Evolutionary conservation across 2,797 vertebrate genomes (phyloP), one percentile per base, ranked within the genome.

Genomic region (Sebastiscus tertius): DNA sequence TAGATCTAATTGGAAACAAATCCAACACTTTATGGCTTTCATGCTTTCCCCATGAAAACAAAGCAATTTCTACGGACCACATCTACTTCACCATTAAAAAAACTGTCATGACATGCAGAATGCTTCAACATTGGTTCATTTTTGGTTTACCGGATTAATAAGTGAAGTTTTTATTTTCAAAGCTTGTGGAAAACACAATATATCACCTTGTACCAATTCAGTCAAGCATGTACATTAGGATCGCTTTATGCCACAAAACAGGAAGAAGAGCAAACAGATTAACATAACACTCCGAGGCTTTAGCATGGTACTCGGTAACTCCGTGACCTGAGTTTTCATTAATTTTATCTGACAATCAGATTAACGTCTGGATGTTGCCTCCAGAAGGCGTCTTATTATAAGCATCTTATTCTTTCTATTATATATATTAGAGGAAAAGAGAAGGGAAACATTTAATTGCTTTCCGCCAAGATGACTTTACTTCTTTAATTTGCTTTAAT

Each of bases 1-100:
- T 79, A 68, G 56, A 80, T 31, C 63, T 77, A 79, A 84, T 54
- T 34, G 42, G 60, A 54, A 26, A 84, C 42, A 72, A 82, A 69
- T 75, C 63, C 42, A 68, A 75, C 14, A 10, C 65, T 14, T 22
- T 0, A 27, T 20, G 22, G 16, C 27, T 22, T n/a, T 61, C 1
- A 36, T 29, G 27, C 4, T 16, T 9, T 22, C 27, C n/a, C 31
- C 22, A 1, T 62, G 8, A n/a, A n/a, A 26, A 58, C 22, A 22
- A 62, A 54, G 2, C 2, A 3, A 31, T 42, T 5, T 54, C 2
- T 52, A 24, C 8, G 10, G 2, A 29, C 22, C 5, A 54, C 7
- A 26, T 27, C n/a, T 29, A 20, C 20, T 63, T 39, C 0, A 39
- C 16, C 42, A 46, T 46, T 46, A 64, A 46, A 26, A 3, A 18